Base-by-base conservation (phyloP, 2,888 invertebrate species). In the Rhorus exstirpatorius region DNA sequence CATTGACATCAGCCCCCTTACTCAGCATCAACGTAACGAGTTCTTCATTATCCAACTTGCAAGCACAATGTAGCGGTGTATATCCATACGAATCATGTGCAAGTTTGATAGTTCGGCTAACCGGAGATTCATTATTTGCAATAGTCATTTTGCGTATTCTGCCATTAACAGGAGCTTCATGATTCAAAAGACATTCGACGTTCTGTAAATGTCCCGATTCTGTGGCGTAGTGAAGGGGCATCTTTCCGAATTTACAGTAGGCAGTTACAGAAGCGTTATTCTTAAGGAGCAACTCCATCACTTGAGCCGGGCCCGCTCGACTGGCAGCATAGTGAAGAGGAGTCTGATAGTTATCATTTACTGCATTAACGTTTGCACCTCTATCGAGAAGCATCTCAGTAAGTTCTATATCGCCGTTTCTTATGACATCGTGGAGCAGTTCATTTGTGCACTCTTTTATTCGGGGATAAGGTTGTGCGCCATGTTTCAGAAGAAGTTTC, bases 1-100 rank as follows among this genome's bases (percentile, higher is more conserved):
- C 44, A 26, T 75, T 46, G 35, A 76, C 17, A 8, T 63, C 31
- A 3, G 70, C 80, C 10, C 61, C 60, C 24, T 26, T 51, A 0
- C 41, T 14, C n/a, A 78, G 24, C 1, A 78, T 38, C 3, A 78
- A 38, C 24, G 70, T 24, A 10, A 76, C 31, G 10, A 76, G 38
- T 68, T 51, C 38, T 1, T n/a, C 49, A 3, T 53, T 14, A 0
- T 44, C 19, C 4, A 6, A 17, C 10, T 10, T 24, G 1, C 21
- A 63, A 0, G 65, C 75, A 12, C 3, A 44, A 38, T 65, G 53
- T 24, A 75, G 51, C 1, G 65, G 14, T n/a, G 53, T 41, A 10
- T 65, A 63, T 8, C 41, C 44, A 0, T 26, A 3, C n/a, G 17
- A 1, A 12, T 3, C 31, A n/a, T 0, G 17, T 17, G 8, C 10